Base-by-base conservation (phyloP, 1,140 invertebrate species). In the Colletes gigas region DNA sequence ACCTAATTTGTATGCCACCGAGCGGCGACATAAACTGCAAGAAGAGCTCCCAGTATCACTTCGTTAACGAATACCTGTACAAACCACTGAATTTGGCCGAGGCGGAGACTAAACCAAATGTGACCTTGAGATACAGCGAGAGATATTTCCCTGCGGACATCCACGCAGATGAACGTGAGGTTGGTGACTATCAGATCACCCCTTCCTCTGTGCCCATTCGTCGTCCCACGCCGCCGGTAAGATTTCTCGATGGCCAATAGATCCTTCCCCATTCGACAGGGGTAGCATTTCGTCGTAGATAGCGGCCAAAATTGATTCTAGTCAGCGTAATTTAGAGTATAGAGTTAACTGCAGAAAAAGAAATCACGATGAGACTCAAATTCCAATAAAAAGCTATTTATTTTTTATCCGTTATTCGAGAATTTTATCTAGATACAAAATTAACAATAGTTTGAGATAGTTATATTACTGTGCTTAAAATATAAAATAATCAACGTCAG, bases 61-160 rank as follows among this genome's bases (percentile, higher is more conserved):
- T 98, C 88, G 97, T 98, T 67, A 98, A 98, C 91, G 97, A 98
- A 78, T 98, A 97, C 90, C 94, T 98, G 12, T 98, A 98, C 94
- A 96, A 97, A 88, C 97, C 97, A 6, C 94, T 98, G 86, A 97
- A 98, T 89, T 94, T 96, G 52, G 96, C 97, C 85, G 97, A 98
- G 91, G 96, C 96, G 21, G 95, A 97, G 85, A 95, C 93, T 55
- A 97, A 96, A 85, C 96, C 96, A 2, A 98, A 98, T 90, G 95
- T 97, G 6, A 96, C 96, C 3, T 92, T 97, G 57, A 94, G 96
- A 87, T 98, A 98, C 93, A 97, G 97, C 65, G 97, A 98, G 87
- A 94, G 97, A 79, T 97, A 96, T 89, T 97, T 96, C 91, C 96
- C 96, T 1, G 94, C 96, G 62, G 95, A 96, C 83, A 96, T 96